Conservation (phyloP, 2,888 invertebrate genomes). For the Brachylomia viminalis region DNA sequence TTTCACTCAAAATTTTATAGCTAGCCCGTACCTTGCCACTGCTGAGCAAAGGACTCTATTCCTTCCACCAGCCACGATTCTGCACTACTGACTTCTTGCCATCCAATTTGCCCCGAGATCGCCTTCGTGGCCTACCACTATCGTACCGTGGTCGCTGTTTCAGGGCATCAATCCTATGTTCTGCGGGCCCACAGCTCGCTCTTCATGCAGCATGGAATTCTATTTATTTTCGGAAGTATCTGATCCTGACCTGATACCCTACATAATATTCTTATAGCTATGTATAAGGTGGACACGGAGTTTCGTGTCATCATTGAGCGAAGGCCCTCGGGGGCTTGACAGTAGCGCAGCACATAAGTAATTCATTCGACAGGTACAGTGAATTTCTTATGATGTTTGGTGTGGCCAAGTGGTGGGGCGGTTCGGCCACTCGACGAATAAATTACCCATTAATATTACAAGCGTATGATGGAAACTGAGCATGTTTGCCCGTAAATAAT, state of each 20-base stretch:
- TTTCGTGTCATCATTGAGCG: slow-evolving; percentile 30
- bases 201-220: not conserved
- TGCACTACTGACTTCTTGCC: not conserved
- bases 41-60: not conserved
- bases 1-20: not conserved
- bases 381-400: slow-evolving; percentile 76
- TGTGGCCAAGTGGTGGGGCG: slow-evolving; percentile 58
- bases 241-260: not conserved
- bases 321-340: slow-evolving; percentile 8
- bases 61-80: not conserved
- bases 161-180: not conserved
- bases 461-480: slow-evolving; percentile 45
- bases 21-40: not conserved
- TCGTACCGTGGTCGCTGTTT: not conserved
- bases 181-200: not conserved
- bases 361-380: slow-evolving; percentile 62
- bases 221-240: not conserved
- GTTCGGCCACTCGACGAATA: slow-evolving; percentile 52
- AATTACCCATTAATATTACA: slow-evolving; percentile 52
- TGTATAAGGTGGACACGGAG: not conserved
- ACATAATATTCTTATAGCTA: slow-evolving; percentile 8
- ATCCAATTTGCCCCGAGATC: not conserved
- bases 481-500: slow-evolving; percentile 43
- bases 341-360: slow-evolving; percentile 47
- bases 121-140: not conserved